Base-by-base conservation (phyloP, 64 coral and sea anemone species). In the Platygyra sinensis region DNA sequence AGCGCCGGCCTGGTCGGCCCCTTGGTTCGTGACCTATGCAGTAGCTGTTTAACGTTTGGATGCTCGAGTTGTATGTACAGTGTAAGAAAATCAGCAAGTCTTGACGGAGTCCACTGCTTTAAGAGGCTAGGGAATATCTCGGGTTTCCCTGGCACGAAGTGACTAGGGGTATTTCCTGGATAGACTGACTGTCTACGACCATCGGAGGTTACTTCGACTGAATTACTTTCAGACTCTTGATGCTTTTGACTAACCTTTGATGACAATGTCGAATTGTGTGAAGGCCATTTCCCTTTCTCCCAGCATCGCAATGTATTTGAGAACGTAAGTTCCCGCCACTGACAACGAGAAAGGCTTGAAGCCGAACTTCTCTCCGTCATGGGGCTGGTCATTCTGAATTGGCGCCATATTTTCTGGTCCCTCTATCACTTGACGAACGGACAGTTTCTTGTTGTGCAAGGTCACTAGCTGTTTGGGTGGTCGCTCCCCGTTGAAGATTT, bases 331-430 rank as follows among this genome's bases (percentile, higher is more conserved):
- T 3, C 94, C 94, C 33, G 91, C 94, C 16, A 29, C 22, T 7
- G 89, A 87, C 32, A 96, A 67, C 90, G 90, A 89, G 54, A 96
- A 93, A 1, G 94, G 87, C 59, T 93, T 96, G 62, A 96, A 96
- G 12, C 94, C 91, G 71, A 91, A 96, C 80, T 87, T 93, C 30
- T 96, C 94, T 2, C 94, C 91, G 39, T 96, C 91, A 60, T 86
- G 88, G 0, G 94, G 87, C 6, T 71, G 54, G 22, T 96, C 94
- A 81, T 96, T 96, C 46, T 96, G 94, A 14, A 96, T 86, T 14
- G 94, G 94, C 3, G 91, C 90, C 32, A 89, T 60, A 25, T 73
- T 89, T 20, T 93, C 79, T 14, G 94, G 94, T 42, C 94, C 94
- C 18, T 96, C 91, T 30, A 96, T 87, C 19, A 93, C 75, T 57